Evolutionary conservation across 35 echinoderm and acorn worm genomes (phyloP).

Genomic region (Acanthaster planci): DNA sequence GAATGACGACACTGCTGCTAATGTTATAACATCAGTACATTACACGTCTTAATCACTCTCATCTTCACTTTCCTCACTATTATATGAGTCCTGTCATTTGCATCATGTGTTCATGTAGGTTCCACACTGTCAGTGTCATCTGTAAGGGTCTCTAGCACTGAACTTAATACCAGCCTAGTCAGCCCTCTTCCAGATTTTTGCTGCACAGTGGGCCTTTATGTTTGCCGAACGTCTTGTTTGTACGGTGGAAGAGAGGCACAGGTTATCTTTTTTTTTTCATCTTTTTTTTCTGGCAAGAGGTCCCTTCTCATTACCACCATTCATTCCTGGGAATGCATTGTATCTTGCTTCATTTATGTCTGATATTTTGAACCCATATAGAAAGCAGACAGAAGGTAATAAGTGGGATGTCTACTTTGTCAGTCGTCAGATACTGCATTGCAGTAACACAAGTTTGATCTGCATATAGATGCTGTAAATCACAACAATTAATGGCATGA

Average conservation of each 20-base stretch:
- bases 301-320: constrained; percentile 40
- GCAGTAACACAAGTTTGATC: constrained; percentile 20
- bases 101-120: not conserved
- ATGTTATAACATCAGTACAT: not conserved
- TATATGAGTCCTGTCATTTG: constrained; percentile 30
- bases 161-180: constrained; percentile 39
- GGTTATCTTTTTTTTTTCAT: constrained; percentile 63
- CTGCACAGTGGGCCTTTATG: constrained; percentile 32
- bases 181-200: constrained; percentile 62
- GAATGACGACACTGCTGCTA: not conserved
- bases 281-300: constrained; percentile 46
- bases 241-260: constrained; percentile 69
- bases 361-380: constrained; percentile 41
- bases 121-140: not conserved
- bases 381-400: constrained; percentile 37
- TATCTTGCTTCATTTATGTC: constrained; percentile 60
- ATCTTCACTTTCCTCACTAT: constrained; percentile 46
- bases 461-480: constrained; percentile 29
- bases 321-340: constrained; percentile 46
- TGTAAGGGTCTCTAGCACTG: constrained; percentile 40
- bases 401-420: constrained; percentile 28
- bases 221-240: constrained; percentile 40
- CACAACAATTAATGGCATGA: constrained; percentile 42
- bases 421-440: constrained; percentile 10
- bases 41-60: constrained; percentile 32